A percentile compares a stretch with the other conserved stretches of the same genome.
phyloP scores from a whole-genome alignment of 2,888 invertebrate species.

The Caenorhabditis virilis region DNA sequence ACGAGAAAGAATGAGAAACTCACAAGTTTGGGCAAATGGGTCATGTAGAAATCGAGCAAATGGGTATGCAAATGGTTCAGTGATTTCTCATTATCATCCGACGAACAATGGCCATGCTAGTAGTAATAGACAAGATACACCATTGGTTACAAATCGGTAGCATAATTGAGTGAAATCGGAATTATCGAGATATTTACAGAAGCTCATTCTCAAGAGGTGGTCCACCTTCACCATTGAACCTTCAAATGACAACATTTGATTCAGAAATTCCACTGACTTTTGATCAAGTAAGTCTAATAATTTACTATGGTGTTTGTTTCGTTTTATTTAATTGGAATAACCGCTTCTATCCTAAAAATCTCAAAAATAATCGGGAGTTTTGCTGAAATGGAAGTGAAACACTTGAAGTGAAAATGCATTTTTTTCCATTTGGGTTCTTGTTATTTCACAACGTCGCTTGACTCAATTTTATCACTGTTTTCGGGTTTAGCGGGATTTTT shows the following conservation, averaged over 20 bases:
- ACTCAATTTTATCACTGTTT: too few species aligned
- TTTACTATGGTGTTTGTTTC: too few species aligned
- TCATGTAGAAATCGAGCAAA: slow-evolving; percentile 40
- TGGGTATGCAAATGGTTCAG: slow-evolving; percentile 42
- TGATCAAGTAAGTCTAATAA: slow-evolving; percentile 55
- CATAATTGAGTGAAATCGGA: too few species aligned
- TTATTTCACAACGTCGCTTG: slow-evolving; percentile 1
- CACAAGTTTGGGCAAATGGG: slow-evolving; percentile 48
- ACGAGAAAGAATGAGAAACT: slow-evolving; percentile 41
- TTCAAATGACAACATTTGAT: slow-evolving; percentile 58
- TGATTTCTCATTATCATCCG: slow-evolving; percentile 35
- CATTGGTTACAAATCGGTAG: slow-evolving; percentile 27
- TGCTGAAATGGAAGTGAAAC: too few species aligned
- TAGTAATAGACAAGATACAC: slow-evolving; percentile 31
- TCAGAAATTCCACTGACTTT: slow-evolving; percentile 56
- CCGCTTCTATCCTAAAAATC: too few species aligned
- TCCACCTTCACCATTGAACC: slow-evolving; percentile 47
- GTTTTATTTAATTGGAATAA: too few species aligned
- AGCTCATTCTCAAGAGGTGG: slow-evolving; percentile 22
- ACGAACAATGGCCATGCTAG: slow-evolving; percentile 29
- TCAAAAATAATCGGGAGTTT: too few species aligned
- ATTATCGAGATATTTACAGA: slow-evolving; percentile 10
- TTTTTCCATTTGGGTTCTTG: slow-evolving; percentile 2
- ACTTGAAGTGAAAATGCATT: too few species aligned
- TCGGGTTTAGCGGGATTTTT: too few species aligned